These are phyloP conservation scores for Chinchilla lanigera DNA, from an alignment of 2,113 vertebrate species.

Conservation along the genomic window DNA sequence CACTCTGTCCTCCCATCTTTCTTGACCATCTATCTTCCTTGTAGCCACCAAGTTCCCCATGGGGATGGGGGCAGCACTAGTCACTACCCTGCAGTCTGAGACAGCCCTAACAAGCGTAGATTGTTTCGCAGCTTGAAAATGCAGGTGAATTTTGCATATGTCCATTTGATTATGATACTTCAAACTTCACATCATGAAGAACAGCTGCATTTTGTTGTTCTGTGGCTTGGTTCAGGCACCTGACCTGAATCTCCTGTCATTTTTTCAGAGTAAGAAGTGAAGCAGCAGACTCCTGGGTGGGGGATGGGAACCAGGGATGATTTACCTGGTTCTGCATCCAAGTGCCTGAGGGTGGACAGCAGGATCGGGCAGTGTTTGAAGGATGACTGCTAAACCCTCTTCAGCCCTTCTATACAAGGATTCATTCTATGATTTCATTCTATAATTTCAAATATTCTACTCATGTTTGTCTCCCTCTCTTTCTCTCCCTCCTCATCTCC, in stretches of 20 bases:
- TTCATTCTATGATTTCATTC: neutral
- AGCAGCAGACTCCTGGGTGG: neutral
- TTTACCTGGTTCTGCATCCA: neutral
- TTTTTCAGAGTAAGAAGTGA: neutral
- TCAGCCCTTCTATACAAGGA: neutral
- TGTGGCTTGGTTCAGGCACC: neutral
- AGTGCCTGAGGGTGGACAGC: neutral
- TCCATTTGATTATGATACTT: constrained; percentile 10
- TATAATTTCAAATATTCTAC: neutral
- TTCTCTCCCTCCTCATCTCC: neutral
- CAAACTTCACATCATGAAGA: neutral
- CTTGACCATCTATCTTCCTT: neutral
- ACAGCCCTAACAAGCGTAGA: neutral
- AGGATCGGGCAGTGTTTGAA: neutral
- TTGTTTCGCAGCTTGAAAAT: neutral
- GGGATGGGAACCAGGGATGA: neutral
- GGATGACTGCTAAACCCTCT: neutral
- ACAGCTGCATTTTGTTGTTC: neutral
- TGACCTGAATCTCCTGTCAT: neutral
- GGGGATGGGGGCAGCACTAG: neutral
- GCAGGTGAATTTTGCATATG: neutral
- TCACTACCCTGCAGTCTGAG: neutral
- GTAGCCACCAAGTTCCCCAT: neutral
- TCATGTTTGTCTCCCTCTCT: neutral
- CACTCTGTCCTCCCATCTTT: neutral